Conservation (phyloP, 1,140 invertebrate genomes). For the Drosophila willistoni region DNA sequence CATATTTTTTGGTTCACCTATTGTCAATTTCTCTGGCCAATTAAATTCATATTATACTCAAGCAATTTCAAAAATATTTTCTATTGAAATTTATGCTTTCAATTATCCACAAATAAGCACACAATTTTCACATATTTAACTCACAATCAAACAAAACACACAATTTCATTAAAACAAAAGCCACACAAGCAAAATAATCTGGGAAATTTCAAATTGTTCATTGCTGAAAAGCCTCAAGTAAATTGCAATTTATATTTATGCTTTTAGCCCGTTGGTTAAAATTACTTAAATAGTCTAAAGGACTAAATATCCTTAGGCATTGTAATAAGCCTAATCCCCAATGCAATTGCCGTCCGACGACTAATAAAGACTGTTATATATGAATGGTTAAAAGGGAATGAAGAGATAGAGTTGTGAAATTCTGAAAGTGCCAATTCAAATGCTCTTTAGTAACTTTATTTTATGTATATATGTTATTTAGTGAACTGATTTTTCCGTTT, state of each 20-base stretch:
- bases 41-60: conserved; percentile 53
- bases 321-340: conserved; percentile 61
- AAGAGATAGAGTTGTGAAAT: not conserved
- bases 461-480: not conserved
- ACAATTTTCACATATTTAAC: conserved; percentile 63
- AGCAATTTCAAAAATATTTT: conserved; percentile 40
- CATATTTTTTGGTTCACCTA: conserved; percentile 1
- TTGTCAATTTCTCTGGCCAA: conserved; percentile 37
- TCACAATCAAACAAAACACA: conserved; percentile 53
- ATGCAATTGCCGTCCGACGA: conserved; percentile 34
- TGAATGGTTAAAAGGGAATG: not conserved
- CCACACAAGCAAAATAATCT: conserved; percentile 10
- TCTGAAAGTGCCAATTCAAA: not conserved
- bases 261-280: conserved; percentile 27
- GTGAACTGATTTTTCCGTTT: too few species aligned
- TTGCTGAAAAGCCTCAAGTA: conserved; percentile 34
- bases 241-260: conserved; percentile 70
- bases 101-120: conserved; percentile 74
- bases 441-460: conserved; percentile 10
- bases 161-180: conserved; percentile 22
- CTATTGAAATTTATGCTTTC: conserved; percentile 61
- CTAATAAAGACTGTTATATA: conserved; percentile 19
- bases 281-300: conserved; percentile 35
- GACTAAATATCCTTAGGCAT: conserved; percentile 43
- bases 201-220: conserved; percentile 22